Base-by-base conservation (phyloP, 1,140 invertebrate species). In the honey bee (Apis mellifera) region DNA sequence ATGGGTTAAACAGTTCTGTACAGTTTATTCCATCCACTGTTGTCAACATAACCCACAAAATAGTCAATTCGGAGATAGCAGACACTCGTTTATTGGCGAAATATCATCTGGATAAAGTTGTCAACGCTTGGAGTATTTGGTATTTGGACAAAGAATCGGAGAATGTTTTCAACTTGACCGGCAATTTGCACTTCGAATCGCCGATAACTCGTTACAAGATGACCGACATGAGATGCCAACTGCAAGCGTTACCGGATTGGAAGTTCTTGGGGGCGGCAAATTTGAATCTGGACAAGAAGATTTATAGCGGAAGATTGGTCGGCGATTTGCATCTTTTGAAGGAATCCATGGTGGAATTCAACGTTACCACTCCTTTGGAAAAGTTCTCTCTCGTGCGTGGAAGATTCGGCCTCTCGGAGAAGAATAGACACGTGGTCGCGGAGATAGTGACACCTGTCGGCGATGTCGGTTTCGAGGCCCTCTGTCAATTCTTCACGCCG, bases 341-440 rank as follows among this genome's bases (percentile, higher is more conserved):
- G 42, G 94, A 94, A 76, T 94, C 93, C 9, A 91, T 92, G 89
- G 87, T 94, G 5, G 85, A 94, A 26, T 95, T 97, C 9, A 97
- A 97, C 87, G 94, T 97, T 0, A 97, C 96, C 2, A 97, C 96
- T 4, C 96, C 96, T 0, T 92, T 96, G 42, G 95, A 96, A 73
- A 96, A 95, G 72, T 96, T 96, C 83, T 93, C 95, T 1, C 95
- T 94, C 7, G 94, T 96, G 15, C 94, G 94, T 1, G 96, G 95
- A n/a, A 94, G 96, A 50, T 96, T 97, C 86, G 96, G 96, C 23
- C 94, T 97, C 48, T 96, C 96, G 4, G 96, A 97, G 70, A 93
- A 93, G 54, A 95, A 97, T 66, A 94, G 95, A 72, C 96, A 97
- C 90, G 92, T 96, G 0, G 96, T 97, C 1, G 96, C 96, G 0